These are phyloP conservation scores for Chromis chromis DNA, from an alignment of 2,797 vertebrate species.

Conservation along the genomic window DNA sequence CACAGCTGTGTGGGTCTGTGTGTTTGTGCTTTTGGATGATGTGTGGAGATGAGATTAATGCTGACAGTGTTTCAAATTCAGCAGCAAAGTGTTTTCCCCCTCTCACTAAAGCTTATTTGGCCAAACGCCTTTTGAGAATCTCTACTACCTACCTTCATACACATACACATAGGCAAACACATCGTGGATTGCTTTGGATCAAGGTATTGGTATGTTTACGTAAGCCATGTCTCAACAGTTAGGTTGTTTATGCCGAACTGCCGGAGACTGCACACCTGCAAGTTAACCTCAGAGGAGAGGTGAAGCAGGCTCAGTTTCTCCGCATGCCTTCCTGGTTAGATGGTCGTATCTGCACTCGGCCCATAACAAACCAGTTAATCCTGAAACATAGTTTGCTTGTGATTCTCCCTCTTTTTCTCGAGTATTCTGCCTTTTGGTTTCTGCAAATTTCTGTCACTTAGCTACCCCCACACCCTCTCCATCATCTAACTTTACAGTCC, in stretches of 20 bases:
- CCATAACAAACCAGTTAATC: slow-evolving; percentile 53
- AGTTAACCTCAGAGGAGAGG: slow-evolving; percentile 47
- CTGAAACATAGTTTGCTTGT: slow-evolving; percentile 12
- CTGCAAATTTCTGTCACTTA: slow-evolving; percentile 24
- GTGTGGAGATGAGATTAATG: slow-evolving; percentile 50
- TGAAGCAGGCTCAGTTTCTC: slow-evolving; percentile 47
- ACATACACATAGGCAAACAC: slow-evolving; percentile 10
- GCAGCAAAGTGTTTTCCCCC: slow-evolving; percentile 37
- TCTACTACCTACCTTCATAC: slow-evolving; percentile 15
- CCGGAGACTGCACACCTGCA: slow-evolving; percentile 51
- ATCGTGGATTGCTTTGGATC: slow-evolving; percentile 36
- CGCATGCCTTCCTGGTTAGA: slow-evolving; percentile 24
- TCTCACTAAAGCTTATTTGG: slow-evolving; percentile 37
- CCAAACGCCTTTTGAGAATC: slow-evolving; percentile 42
- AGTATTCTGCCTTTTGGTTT: slow-evolving; percentile 11
- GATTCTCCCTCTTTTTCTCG: slow-evolving; percentile 6
- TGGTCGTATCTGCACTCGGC: slow-evolving; percentile 14
- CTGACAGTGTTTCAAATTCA: slow-evolving; percentile 60
- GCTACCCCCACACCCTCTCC: neutral
- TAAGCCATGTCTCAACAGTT: slow-evolving; percentile 44
- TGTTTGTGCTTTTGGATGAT: slow-evolving; percentile 21
- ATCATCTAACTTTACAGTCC: slow-evolving; percentile 27
- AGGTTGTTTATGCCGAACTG: slow-evolving; percentile 50
- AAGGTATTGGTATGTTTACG: slow-evolving; percentile 43
- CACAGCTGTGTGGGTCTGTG: slow-evolving; percentile 9